Evolutionary conservation across 2,113 vertebrate species (phyloP).

Genomic region (Clarias gariepinus): DNA sequence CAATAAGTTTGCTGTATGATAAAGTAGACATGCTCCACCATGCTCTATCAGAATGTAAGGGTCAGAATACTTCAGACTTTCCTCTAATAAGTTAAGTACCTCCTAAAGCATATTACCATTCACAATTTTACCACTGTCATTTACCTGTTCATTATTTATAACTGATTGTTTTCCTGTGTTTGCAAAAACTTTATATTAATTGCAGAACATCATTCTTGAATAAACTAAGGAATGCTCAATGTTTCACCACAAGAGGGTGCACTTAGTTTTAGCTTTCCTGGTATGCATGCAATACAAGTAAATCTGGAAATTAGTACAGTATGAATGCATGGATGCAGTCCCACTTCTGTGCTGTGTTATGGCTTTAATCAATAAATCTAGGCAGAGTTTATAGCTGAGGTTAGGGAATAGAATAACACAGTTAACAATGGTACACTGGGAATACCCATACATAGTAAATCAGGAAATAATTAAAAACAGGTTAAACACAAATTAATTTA

Average conservation of each 20-base stretch:
- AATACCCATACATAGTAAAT: neutral
- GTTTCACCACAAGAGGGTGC: slow-evolving; percentile 48
- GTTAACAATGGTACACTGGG: neutral
- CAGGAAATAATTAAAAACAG: no score
- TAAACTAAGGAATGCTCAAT: neutral
- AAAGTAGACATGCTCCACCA: neutral
- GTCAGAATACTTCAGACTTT: neutral
- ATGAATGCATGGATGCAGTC: neutral
- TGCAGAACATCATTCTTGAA: neutral
- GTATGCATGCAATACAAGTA: neutral
- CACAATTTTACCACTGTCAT: neutral
- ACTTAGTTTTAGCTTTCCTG: neutral
- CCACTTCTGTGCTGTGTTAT: neutral
- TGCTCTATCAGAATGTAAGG: neutral
- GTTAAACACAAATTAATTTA: neutral
- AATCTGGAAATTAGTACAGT: slow-evolving; percentile 3
- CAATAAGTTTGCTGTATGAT: neutral
- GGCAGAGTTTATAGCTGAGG: neutral
- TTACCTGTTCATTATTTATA: neutral
- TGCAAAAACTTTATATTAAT: neutral
- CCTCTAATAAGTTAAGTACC: neutral
- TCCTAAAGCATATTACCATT: neutral
- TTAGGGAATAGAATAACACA: neutral
- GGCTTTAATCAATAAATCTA: neutral
- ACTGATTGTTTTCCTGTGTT: neutral